These are phyloP conservation scores for Semnopithecus entellus DNA, from an alignment of 2,113 vertebrate genomes.

Conservation along the genomic window DNA sequence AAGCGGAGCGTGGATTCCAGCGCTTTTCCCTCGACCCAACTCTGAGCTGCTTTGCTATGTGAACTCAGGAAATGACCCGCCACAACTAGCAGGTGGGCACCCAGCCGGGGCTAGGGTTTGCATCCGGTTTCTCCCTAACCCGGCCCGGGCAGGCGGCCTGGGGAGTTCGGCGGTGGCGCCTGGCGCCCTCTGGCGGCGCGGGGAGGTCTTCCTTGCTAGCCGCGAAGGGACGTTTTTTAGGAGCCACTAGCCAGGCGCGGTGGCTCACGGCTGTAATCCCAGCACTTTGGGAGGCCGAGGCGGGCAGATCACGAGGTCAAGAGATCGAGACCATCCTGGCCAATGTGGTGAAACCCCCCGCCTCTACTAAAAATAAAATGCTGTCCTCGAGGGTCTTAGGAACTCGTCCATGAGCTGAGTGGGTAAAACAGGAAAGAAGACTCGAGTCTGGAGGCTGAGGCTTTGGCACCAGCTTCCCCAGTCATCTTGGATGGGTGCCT, in stretches of 20 bases:
- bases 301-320: too few species aligned
- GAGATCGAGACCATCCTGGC: too few species aligned
- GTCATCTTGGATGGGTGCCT: neutral
- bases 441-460: neutral
- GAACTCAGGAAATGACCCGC: neutral
- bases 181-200: neutral
- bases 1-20: neutral
- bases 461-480: neutral
- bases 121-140: neutral
- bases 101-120: neutral
- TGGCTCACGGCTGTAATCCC: too few species aligned
- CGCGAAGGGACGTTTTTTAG: neutral
- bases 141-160: rapidly evolving
- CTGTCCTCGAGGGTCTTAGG: neutral
- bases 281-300: too few species aligned
- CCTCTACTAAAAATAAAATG: too few species aligned
- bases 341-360: too few species aligned
- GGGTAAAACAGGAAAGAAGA: neutral
- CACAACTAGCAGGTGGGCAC: neutral
- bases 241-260: neutral
- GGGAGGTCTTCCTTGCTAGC: too few species aligned
- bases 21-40: neutral
- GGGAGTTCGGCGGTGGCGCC: neutral
- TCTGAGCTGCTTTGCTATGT: neutral
- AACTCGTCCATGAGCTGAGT: neutral